Percentiles rank a stretch among this genome's conserved stretches.
These are phyloP conservation scores for Panagrolaimus sp. DNA, from an alignment of 1,140 invertebrate species.

Conservation along the genomic window DNA sequence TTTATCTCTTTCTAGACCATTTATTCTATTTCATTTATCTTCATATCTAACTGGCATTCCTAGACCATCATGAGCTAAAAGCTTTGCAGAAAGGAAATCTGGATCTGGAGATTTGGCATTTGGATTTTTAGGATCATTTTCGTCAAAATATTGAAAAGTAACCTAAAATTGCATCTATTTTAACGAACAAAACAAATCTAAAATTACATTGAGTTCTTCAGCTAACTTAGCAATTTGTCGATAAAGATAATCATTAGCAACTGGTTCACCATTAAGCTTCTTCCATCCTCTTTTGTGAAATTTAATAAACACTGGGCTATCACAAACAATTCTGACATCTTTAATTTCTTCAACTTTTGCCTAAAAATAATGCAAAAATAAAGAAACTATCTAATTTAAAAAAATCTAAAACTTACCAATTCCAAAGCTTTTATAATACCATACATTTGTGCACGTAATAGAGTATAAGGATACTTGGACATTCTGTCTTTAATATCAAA, in stretches of 20 bases:
- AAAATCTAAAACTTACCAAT: constrained; percentile 1
- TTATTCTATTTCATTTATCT: no score
- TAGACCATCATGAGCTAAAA: background rate
- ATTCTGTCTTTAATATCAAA: constrained; percentile 15
- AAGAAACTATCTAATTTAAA: background rate
- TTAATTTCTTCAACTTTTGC: background rate
- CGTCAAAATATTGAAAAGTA: background rate
- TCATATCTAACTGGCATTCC: background rate
- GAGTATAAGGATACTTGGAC: constrained; percentile 12
- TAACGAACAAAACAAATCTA: background rate
- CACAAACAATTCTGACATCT: constrained; percentile 15
- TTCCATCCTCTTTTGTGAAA: constrained; percentile 14
- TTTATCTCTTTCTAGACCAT: no score
- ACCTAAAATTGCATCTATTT: background rate
- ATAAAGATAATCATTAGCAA: constrained; percentile 15
- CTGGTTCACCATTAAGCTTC: constrained; percentile 13
- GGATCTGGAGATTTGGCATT: no score
- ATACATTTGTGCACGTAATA: constrained; percentile 17
- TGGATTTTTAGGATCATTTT: no score
- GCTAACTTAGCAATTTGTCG: background rate
- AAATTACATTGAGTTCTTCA: constrained; percentile 8
- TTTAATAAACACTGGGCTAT: constrained; percentile 7
- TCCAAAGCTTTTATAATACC: constrained; percentile 19
- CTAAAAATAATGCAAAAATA: background rate
- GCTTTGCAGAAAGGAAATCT: background rate